A percentile compares a stretch with the other conserved stretches of the same genome.
Evolutionary conservation across 64 coral and sea anemone species (phyloP).

Genomic region (Stichodactyla helianthus): DNA sequence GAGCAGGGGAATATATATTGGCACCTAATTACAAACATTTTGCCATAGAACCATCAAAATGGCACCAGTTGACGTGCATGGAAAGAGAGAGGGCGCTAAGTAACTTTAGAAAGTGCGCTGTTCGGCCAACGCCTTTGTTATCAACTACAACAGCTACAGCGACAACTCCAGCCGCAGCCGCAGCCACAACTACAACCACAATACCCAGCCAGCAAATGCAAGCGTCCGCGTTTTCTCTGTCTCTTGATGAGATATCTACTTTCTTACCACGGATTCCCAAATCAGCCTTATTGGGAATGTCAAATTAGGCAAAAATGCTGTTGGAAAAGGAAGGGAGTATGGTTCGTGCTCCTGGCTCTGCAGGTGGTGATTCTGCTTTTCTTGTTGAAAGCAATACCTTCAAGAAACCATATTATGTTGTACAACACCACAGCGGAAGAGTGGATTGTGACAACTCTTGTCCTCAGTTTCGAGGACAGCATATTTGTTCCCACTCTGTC

Average conservation of each 20-base stretch:
- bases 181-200: not conserved
- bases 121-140: not conserved
- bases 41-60: constrained; percentile 3
- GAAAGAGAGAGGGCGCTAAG: not conserved
- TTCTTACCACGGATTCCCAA: too few species aligned
- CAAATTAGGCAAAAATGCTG: too few species aligned
- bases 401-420: constrained; percentile 21
- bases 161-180: not conserved
- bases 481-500: constrained; percentile 22
- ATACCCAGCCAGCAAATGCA: not conserved
- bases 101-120: not conserved
- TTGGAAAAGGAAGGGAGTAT: constrained; percentile 14
- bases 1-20: constrained; percentile 23
- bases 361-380: constrained; percentile 8
- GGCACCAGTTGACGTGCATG: not conserved
- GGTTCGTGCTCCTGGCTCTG: constrained; percentile 23
- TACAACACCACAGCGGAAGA: constrained; percentile 12
- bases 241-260: too few species aligned
- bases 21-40: constrained; percentile 9
- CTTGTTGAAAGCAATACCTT: constrained; percentile 13
- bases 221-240: too few species aligned
- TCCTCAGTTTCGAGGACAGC: not conserved
- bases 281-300: too few species aligned
- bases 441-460: constrained; percentile 23
- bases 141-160: not conserved